Evolutionary conservation across 2,797 vertebrate genomes (phyloP).

Genomic region (Amblyraja radiata): DNA sequence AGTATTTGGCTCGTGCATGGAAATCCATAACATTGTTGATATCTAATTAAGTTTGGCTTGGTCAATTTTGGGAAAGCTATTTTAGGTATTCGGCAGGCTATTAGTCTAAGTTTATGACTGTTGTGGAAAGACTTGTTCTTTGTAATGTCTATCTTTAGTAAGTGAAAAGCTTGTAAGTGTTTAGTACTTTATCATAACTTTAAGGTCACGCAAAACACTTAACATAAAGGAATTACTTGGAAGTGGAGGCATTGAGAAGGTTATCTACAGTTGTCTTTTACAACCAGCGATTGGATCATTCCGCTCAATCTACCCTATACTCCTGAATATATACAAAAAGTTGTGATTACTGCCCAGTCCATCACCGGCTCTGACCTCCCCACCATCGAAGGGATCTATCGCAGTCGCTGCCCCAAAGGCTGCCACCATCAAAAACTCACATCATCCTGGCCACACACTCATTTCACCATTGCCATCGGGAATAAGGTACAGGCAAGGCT

Average conservation of each 20-base stretch:
- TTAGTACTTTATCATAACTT: neutral
- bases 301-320: neutral
- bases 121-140: neutral
- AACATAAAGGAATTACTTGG: neutral
- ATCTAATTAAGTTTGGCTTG: neutral
- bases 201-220: neutral
- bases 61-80: neutral
- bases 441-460: no score
- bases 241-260: neutral
- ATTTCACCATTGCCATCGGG: no score
- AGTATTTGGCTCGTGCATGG: neutral
- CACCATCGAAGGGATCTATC: no score
- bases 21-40: neutral
- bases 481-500: no score
- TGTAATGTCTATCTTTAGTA: neutral
- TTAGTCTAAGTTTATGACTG: neutral
- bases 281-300: neutral
- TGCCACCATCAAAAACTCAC: no score
- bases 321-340: neutral
- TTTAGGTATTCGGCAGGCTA: neutral
- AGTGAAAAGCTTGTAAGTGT: neutral
- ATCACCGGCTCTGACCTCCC: no score
- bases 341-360: no score
- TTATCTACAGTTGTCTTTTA: neutral
- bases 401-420: no score